phyloP scores from a whole-genome alignment of 2,888 invertebrate genomes.

The Tethea ocularis region DNA sequence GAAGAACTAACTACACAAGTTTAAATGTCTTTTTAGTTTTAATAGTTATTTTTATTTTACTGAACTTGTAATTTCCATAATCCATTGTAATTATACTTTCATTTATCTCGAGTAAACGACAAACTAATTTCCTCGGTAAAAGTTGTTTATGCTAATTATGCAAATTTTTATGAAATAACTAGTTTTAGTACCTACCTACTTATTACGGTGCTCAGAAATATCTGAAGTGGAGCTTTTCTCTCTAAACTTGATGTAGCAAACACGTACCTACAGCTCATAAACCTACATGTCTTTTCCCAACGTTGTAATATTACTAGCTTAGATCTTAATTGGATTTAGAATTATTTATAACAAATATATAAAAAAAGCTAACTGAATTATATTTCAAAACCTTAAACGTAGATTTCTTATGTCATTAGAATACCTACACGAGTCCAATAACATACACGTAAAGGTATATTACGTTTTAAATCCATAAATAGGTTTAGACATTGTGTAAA shows the following conservation, averaged over 20 bases:
- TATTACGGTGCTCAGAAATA: background rate
- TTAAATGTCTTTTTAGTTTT: too few species aligned
- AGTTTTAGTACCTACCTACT: background rate
- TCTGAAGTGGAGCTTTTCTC: background rate
- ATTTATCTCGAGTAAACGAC: background rate
- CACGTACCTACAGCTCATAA: background rate
- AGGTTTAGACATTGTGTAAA: background rate
- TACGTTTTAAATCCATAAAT: too few species aligned
- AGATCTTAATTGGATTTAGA: too few species aligned
- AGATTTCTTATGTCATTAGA: too few species aligned
- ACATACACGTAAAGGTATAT: too few species aligned
- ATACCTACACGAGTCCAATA: too few species aligned
- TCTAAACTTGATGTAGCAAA: background rate
- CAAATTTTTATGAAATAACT: background rate
- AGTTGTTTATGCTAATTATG: conserved; percentile 4
- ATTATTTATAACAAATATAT: too few species aligned
- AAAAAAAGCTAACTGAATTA: too few species aligned
- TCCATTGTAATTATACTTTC: background rate
- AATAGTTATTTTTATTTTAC: too few species aligned
- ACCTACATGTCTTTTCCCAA: too few species aligned
- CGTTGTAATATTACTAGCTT: background rate
- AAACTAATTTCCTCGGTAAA: background rate
- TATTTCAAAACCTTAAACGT: too few species aligned
- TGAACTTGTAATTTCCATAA: background rate
- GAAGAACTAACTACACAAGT: background rate